Evolutionary conservation across 2,888 invertebrate genomes (phyloP).

Genomic region (Crepidodera aurea): DNA sequence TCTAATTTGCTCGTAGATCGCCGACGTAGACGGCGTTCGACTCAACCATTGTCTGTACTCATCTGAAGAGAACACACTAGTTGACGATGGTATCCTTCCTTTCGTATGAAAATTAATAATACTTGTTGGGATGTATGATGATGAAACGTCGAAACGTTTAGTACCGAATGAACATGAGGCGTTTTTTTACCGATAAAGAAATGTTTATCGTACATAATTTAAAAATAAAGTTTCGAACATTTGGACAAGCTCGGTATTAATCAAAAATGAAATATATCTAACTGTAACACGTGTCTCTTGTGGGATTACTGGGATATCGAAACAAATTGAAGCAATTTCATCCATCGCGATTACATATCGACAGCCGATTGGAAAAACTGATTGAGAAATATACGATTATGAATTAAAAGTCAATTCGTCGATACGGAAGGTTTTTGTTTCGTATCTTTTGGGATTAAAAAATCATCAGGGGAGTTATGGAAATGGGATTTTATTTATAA

Average conservation of each 20-base stretch:
- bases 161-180: too few relatives aligned
- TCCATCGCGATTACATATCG: neutral
- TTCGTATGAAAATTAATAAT: slow-evolving; percentile 33
- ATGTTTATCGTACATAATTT: too few relatives aligned
- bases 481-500: too few relatives aligned
- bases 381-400: too few relatives aligned
- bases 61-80: slow-evolving; percentile 80
- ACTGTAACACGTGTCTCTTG: neutral
- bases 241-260: too few relatives aligned
- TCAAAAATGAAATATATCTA: neutral
- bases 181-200: too few relatives aligned
- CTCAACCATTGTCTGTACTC: slow-evolving; percentile 94
- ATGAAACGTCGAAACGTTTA: neutral
- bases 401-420: too few relatives aligned
- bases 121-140: slow-evolving; percentile 8
- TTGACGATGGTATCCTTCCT: slow-evolving; percentile 59
- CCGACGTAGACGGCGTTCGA: slow-evolving; percentile 88
- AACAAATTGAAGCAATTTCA: neutral
- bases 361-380: too few relatives aligned
- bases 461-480: too few relatives aligned
- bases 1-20: slow-evolving; percentile 89
- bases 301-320: neutral
- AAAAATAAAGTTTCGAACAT: too few relatives aligned
- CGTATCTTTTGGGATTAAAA: too few relatives aligned
- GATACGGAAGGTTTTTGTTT: too few relatives aligned